Evolutionary conservation across 1,140 invertebrate species (phyloP), one percentile per base, ranked within the genome.

Genomic region (Drosophila teissieri): DNA sequence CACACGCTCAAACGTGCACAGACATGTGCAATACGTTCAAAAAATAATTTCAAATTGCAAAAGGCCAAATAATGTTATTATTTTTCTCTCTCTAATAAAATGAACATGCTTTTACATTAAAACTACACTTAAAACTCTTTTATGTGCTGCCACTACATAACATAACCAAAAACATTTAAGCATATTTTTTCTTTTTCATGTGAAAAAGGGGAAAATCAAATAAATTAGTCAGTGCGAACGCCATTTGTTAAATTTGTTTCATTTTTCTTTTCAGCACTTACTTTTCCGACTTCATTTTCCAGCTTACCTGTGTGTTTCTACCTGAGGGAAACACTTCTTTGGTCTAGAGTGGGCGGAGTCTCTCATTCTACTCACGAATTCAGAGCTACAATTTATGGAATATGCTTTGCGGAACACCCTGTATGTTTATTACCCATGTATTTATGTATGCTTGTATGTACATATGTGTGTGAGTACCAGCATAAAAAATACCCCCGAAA

Each of bases 401-500:
- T 3, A 39, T 37, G 6, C 12, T 4, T 12, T 17, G n/a, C 10
- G n/a, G 19, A 56, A 39, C 48, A 75, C 72, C 73, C 61, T 76
- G 37, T 75, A 58, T 53, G 10, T 40, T 52, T 64, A 36, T 73
- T 27, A 27, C 46, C n/a, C 31, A 17, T 31, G 24, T 70, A 67
- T n/a, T 31, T 19, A 19, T 19, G 19, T 19, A 19, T 19, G 19
- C 2, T 19, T 19, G 19, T 1, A 14, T 31, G 24, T 70, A 67
- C 40, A 3, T 0, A 19, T 55, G 17, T 72, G 22, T 37, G 22
- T 58, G n/a, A 40, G 40, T 70, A 53, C 37, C 31, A 48, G 17
- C 45, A 46, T 63, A 67, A 70, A 83, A 84, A 72, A 79, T 84
- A 83, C 48, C 80, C 80, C 80, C 80, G 76, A 84, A 80, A 83